Conservation (phyloP, 2,797 vertebrate species). For the Mus spretus region DNA sequence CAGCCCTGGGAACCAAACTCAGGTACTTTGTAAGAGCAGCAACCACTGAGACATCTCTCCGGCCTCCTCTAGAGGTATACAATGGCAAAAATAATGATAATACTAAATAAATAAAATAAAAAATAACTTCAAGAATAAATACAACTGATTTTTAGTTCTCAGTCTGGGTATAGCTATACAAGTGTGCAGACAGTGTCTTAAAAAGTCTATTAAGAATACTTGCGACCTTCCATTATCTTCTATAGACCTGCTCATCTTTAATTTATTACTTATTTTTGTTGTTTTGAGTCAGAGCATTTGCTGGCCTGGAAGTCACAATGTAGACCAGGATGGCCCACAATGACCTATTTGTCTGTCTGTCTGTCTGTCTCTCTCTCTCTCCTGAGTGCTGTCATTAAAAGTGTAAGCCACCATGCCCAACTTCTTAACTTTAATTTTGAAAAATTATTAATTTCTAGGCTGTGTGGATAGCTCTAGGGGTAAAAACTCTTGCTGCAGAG, state of each 20-base stretch:
- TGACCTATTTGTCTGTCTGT: background rate
- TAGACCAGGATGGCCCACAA: background rate
- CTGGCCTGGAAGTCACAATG: background rate
- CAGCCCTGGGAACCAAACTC: background rate
- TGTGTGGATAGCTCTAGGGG: background rate
- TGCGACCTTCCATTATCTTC: background rate
- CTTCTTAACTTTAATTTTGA: background rate
- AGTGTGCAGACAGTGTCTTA: background rate
- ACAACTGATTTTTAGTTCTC: constrained; percentile 44
- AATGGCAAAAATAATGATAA: background rate
- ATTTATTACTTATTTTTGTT: background rate
- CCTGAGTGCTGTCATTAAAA: background rate
- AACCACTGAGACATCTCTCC: background rate
- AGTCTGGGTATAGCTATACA: background rate
- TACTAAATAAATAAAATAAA: no score
- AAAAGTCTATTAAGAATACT: constrained; percentile 53
- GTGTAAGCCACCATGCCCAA: background rate
- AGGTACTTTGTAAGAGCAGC: background rate
- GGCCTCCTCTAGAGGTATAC: background rate
- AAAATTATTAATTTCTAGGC: background rate
- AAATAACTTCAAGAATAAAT: constrained; percentile 9
- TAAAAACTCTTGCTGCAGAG: background rate
- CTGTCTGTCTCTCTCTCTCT: background rate
- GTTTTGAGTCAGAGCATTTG: background rate
- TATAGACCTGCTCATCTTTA: constrained; percentile 12